Evolutionary conservation across 2,113 vertebrate genomes (phyloP).

Genomic region (Trichechus manatus): DNA sequence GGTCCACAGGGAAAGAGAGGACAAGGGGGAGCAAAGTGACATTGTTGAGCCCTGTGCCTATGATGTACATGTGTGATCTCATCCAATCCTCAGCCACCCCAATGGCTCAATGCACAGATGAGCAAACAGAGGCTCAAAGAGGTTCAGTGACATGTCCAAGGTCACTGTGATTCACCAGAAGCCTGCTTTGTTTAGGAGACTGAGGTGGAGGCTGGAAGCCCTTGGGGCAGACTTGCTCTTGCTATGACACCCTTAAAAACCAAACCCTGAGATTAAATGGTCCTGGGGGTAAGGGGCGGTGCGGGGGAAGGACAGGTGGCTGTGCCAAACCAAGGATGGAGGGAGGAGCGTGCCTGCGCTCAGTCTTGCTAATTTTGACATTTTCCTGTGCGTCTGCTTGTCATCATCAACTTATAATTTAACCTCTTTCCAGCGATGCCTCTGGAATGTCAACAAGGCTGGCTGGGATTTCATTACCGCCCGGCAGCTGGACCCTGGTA

Average conservation of each 20-base stretch:
- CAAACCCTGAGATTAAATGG: not conserved
- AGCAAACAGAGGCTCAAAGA: not conserved
- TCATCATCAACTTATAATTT: slow-evolving; percentile 83
- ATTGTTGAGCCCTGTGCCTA: not conserved
- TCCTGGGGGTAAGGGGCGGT: not conserved
- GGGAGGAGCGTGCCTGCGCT: slow-evolving; percentile 39
- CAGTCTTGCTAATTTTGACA: slow-evolving; percentile 86
- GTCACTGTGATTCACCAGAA: not conserved
- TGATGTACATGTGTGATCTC: not conserved
- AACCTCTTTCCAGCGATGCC: slow-evolving; percentile 79
- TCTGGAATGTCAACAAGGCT: slow-evolving; percentile 85
- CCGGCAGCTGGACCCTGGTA: slow-evolving; percentile 81
- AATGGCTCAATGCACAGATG: not conserved
- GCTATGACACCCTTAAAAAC: not conserved
- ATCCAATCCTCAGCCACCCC: not conserved
- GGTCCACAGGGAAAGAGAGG: not conserved
- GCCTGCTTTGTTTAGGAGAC: not conserved
- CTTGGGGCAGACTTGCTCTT: not conserved
- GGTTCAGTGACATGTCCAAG: not conserved
- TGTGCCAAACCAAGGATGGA: not conserved
- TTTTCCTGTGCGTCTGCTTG: slow-evolving; percentile 83
- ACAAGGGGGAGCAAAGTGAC: not conserved
- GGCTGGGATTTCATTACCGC: slow-evolving; percentile 80
- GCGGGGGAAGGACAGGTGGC: not conserved
- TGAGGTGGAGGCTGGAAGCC: not conserved